phyloP scores from a whole-genome alignment of 1,140 invertebrate species.

The Drosophila saltans region DNA sequence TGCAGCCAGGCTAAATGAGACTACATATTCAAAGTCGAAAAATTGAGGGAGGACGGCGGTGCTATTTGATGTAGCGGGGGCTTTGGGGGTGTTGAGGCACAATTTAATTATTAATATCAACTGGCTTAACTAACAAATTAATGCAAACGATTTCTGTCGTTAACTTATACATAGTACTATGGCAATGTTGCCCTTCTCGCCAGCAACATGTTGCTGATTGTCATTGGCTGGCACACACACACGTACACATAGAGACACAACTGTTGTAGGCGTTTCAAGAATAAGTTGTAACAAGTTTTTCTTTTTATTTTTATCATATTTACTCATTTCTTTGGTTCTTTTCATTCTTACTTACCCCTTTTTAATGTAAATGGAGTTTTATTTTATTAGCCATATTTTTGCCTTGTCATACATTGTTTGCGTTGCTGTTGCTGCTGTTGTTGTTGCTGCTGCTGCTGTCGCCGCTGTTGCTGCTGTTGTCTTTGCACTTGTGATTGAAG shows the following conservation, averaged over 20 bases:
- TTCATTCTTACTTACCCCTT: conserved; percentile 16
- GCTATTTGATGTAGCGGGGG: not conserved
- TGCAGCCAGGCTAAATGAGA: conserved; percentile 37
- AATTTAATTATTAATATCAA: too few species aligned
- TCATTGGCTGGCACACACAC: conserved; percentile 36
- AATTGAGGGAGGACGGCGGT: not conserved
- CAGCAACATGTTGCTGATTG: conserved; percentile 53
- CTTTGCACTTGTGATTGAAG: conserved; percentile 53
- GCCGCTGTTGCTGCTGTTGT: conserved; percentile 34
- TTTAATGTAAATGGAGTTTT: conserved; percentile 70
- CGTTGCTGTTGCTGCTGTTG: conserved; percentile 31
- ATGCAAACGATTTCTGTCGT: too few species aligned
- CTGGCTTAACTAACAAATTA: too few species aligned
- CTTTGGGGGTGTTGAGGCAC: too few species aligned
- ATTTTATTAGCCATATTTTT: conserved; percentile 80
- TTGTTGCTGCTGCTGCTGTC: conserved; percentile 13
- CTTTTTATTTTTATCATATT: conserved; percentile 32
- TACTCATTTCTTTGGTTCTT: conserved; percentile 43
- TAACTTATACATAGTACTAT: too few species aligned
- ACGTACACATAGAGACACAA: not conserved
- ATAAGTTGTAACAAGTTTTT: conserved; percentile 16
- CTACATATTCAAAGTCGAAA: conserved; percentile 12
- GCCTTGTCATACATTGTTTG: conserved; percentile 76
- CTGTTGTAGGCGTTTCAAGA: conserved; percentile 58
- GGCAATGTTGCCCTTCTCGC: not conserved